Evolutionary conservation across 30 jellyfish, hydroid and myxozoan genomes (phyloP).

Genomic region (Hydractinia echinata): DNA sequence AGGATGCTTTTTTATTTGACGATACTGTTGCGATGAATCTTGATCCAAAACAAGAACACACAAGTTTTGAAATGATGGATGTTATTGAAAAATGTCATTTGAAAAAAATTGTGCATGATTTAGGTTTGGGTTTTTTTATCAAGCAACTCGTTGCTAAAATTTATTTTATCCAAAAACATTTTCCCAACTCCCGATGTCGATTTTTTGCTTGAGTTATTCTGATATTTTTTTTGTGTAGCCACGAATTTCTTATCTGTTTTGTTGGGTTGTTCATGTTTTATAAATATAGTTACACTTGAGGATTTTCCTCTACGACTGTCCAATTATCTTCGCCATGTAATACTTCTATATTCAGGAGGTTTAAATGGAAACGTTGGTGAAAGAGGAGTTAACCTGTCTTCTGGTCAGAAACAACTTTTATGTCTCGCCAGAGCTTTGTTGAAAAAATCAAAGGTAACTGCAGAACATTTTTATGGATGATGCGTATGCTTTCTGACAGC

Average conservation of each 20-base stretch:
- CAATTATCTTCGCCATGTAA: no score
- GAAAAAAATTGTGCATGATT: slow-evolving; percentile 13
- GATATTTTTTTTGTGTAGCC: not conserved
- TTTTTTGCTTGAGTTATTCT: not conserved
- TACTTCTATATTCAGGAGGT: slow-evolving; percentile 48
- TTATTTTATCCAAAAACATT: no score
- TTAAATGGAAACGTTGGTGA: slow-evolving; percentile 65
- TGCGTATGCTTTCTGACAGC: no score
- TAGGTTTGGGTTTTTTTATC: slow-evolving; percentile 45
- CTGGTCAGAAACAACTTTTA: slow-evolving; percentile 73
- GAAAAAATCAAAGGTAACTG: slow-evolving; percentile 49
- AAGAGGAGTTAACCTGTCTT: slow-evolving; percentile 66
- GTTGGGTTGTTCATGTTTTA: no score
- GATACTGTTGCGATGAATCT: slow-evolving; percentile 60
- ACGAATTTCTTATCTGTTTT: no score
- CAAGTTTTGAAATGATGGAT: slow-evolving; percentile 38
- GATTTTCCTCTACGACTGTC: no score
- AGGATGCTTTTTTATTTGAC: slow-evolving; percentile 75
- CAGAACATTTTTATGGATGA: not conserved
- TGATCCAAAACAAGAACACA: slow-evolving; percentile 52
- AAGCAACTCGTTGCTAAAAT: no score
- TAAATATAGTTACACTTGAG: no score
- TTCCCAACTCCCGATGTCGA: no score
- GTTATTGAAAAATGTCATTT: slow-evolving; percentile 62
- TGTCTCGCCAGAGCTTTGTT: slow-evolving; percentile 74